Conservation (phyloP, 2,113 vertebrate genomes). For the Illadopsis cleaveri region DNA sequence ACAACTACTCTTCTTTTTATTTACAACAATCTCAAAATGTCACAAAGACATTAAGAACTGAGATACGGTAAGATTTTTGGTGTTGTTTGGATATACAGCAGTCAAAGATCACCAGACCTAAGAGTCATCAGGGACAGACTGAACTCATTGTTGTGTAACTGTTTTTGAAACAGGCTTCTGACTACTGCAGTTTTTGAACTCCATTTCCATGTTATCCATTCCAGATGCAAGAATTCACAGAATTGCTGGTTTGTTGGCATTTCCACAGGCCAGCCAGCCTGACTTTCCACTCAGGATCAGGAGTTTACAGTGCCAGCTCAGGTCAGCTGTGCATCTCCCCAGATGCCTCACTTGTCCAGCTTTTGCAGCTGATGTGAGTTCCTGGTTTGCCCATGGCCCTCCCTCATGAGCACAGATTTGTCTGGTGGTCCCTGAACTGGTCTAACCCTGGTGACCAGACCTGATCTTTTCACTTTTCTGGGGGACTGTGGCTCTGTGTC, state of each 20-base stretch:
- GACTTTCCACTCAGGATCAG: not conserved
- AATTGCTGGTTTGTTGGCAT: not conserved
- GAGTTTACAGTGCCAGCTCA: not conserved
- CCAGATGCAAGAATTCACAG: not conserved
- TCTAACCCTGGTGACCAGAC: not conserved
- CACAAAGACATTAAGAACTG: not conserved
- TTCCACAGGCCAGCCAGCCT: not conserved
- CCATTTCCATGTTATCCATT: not conserved
- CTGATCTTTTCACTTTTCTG: not conserved
- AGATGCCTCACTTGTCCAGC: accelerated
- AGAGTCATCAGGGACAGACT: not conserved
- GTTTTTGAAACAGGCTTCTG: not conserved
- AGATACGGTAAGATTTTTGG: not conserved
- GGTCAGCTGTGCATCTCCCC: not conserved
- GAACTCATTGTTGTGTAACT: not conserved
- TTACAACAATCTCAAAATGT: not conserved
- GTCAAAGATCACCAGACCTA: not conserved
- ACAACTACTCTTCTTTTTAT: not conserved
- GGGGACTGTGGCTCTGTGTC: not conserved
- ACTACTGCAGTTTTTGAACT: not conserved
- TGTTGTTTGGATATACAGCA: not conserved
- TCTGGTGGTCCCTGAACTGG: not conserved
- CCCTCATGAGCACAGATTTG: not conserved
- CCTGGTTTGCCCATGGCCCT: not conserved
- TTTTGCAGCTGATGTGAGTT: not conserved